These are phyloP conservation scores for Colius striatus DNA, from an alignment of 2,113 vertebrate species.

Conservation along the genomic window DNA sequence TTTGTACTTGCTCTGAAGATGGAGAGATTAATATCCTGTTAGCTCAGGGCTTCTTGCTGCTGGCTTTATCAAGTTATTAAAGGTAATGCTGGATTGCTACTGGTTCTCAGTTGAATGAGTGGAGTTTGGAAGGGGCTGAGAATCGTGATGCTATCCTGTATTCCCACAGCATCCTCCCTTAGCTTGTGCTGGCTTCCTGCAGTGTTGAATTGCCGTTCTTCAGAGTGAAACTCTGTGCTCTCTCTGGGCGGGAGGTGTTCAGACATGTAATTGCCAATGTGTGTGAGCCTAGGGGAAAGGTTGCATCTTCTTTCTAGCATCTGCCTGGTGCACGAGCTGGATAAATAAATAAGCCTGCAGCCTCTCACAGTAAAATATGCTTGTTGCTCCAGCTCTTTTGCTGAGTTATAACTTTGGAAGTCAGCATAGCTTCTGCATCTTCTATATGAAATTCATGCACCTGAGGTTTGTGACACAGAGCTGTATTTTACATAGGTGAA, in stretches of 20 bases:
- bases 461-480: neutral
- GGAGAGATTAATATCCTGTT: neutral
- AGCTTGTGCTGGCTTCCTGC: neutral
- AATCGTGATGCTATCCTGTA: neutral
- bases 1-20: neutral
- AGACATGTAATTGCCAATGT: neutral
- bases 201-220: neutral
- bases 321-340: neutral
- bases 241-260: neutral
- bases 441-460: neutral
- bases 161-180: neutral
- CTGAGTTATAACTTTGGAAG: neutral
- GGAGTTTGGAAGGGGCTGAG: neutral
- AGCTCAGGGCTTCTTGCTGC: neutral
- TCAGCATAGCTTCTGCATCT: neutral
- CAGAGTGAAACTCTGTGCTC: neutral
- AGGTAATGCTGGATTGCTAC: neutral
- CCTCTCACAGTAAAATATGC: conserved; percentile 21
- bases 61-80: neutral
- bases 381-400: neutral
- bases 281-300: neutral
- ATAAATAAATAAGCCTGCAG: conserved; percentile 27
- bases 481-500: conserved; percentile 25
- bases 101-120: neutral
- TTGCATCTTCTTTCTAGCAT: neutral